Conservation (phyloP, 2,113 vertebrate genomes). For the Rhinichthys klamathensis region DNA sequence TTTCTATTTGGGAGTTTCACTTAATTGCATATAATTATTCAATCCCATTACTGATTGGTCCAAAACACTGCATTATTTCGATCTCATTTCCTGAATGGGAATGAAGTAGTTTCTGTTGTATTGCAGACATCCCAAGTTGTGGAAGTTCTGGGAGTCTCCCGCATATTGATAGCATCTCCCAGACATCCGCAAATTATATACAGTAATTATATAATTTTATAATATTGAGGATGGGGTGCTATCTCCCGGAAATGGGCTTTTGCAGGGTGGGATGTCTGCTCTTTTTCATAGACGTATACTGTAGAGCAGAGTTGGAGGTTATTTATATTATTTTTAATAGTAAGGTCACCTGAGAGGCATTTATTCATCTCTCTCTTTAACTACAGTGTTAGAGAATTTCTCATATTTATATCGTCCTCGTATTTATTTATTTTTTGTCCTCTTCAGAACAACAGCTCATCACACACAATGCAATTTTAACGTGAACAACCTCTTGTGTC, state of each 20-base stretch:
- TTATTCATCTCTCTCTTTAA: background rate
- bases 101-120: background rate
- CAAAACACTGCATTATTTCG: background rate
- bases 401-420: background rate
- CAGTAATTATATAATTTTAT: too few species aligned
- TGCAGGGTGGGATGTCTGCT: too few species aligned
- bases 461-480: background rate
- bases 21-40: background rate
- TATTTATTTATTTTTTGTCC: background rate
- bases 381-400: background rate
- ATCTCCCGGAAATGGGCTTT: too few species aligned
- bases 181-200: too few species aligned
- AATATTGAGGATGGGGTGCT: too few species aligned
- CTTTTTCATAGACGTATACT: background rate
- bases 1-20: background rate
- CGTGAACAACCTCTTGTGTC: conserved; percentile 12
- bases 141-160: too few species aligned
- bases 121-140: too few species aligned
- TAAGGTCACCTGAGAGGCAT: background rate
- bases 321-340: background rate
- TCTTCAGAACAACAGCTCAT: background rate
- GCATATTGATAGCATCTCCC: too few species aligned
- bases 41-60: background rate
- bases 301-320: background rate
- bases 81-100: background rate